A percentile compares a stretch with the other conserved stretches of the same genome.
These are phyloP conservation scores for Hycleus phaleratus DNA, from an alignment of 1,140 invertebrate genomes.

Conservation along the genomic window DNA sequence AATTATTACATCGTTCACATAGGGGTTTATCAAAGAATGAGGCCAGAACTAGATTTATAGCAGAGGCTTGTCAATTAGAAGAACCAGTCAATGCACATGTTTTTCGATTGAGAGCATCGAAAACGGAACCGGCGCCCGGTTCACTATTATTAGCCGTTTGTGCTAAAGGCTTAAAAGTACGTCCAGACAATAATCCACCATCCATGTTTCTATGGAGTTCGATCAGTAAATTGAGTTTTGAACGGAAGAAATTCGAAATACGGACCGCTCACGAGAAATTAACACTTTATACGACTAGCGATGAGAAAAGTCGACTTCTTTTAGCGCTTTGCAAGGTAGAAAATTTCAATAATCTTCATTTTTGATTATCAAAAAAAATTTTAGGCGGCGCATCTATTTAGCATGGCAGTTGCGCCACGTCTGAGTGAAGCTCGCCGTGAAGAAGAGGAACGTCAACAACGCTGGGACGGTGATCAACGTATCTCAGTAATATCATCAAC, in stretches of 20 bases:
- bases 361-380: too few relatives aligned
- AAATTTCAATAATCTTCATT: too few relatives aligned
- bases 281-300: conserved; percentile 80
- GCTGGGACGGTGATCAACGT: conserved; percentile 59
- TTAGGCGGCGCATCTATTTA: conserved; percentile 83
- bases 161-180: conserved; percentile 77
- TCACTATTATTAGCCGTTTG: conserved; percentile 74
- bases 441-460: conserved; percentile 52
- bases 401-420: conserved; percentile 81
- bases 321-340: conserved; percentile 67
- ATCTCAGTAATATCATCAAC: conserved; percentile 87
- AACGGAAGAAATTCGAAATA: conserved; percentile 96
- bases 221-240: conserved; percentile 88
- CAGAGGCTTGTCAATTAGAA: conserved; percentile 76
- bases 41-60: conserved; percentile 78
- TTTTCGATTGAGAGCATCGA: conserved; percentile 75
- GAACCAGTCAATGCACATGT: conserved; percentile 89
- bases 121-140: conserved; percentile 65
- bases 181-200: conserved; percentile 57
- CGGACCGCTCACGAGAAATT: conserved; percentile 80
- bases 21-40: conserved; percentile 56
- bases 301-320: conserved; percentile 87
- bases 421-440: conserved; percentile 68
- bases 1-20: conserved; percentile 63
- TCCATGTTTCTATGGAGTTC: conserved; percentile 85